phyloP scores from a whole-genome alignment of 2,888 invertebrate species.

The Apeira syringaria region DNA sequence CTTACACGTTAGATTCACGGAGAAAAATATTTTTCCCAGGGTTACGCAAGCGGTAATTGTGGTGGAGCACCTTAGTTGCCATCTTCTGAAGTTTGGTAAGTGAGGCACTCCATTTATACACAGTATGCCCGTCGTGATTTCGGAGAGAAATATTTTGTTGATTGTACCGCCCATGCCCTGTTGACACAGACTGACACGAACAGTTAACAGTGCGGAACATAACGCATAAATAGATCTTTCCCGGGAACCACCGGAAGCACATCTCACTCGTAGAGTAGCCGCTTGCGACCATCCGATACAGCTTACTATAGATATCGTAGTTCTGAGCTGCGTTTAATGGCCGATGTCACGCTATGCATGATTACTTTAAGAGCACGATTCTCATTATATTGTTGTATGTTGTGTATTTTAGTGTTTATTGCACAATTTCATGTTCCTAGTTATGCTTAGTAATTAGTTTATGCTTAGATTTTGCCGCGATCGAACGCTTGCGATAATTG shows the following conservation, averaged over 20 bases:
- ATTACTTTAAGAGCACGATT: slow-evolving; percentile 78
- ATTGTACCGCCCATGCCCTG: slow-evolving; percentile 79
- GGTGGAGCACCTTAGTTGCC: slow-evolving; percentile 84
- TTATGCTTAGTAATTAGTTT: slow-evolving; percentile 20
- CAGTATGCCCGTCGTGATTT: slow-evolving; percentile 82
- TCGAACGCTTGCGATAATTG: slow-evolving; percentile 39
- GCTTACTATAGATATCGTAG: slow-evolving; percentile 61
- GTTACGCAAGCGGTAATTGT: slow-evolving; percentile 84
- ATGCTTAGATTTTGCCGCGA: slow-evolving; percentile 31
- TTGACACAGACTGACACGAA: slow-evolving; percentile 69
- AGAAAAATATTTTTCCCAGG: slow-evolving; percentile 83
- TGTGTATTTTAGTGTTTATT: slow-evolving; percentile 63
- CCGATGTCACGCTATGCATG: slow-evolving; percentile 80
- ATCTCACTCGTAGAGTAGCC: slow-evolving; percentile 75
- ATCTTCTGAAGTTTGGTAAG: slow-evolving; percentile 83
- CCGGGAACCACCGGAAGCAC: slow-evolving; percentile 79
- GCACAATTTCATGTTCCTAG: slow-evolving; percentile 57
- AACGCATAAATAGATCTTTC: slow-evolving; percentile 82
- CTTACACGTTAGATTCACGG: slow-evolving; percentile 84
- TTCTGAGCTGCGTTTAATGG: slow-evolving; percentile 60
- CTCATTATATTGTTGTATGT: slow-evolving; percentile 60
- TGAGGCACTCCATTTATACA: slow-evolving; percentile 82
- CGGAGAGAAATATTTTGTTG: slow-evolving; percentile 84
- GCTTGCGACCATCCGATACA: slow-evolving; percentile 64
- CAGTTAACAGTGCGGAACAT: slow-evolving; percentile 76